Percentiles rank a stretch among this genome's conserved stretches.
Conservation (phyloP, 2,797 vertebrate species). For the Rhinella marina region DNA sequence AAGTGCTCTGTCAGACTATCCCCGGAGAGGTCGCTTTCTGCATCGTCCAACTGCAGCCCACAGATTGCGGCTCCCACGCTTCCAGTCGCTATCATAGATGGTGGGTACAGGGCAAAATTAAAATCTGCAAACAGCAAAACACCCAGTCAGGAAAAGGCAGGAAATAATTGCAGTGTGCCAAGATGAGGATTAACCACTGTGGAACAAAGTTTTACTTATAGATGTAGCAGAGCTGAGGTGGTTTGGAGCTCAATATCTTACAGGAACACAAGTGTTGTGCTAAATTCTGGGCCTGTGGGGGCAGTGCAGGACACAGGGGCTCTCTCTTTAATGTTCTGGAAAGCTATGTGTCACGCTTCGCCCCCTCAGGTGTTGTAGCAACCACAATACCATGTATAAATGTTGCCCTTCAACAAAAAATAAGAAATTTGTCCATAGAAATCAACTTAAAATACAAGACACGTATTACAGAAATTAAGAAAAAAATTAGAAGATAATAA, state of each 20-base stretch:
- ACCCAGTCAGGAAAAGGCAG: slow-evolving; percentile 7
- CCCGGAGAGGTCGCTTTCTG: slow-evolving; percentile 78
- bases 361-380: no score
- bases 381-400: no score
- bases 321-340: no score
- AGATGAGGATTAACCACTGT: slow-evolving; percentile 25
- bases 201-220: background rate
- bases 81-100: slow-evolving; percentile 96
- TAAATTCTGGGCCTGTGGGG: no score
- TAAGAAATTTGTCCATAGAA: no score
- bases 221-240: background rate
- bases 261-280: background rate
- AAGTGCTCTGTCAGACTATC: slow-evolving; percentile 88
- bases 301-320: no score
- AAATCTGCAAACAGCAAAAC: slow-evolving; percentile 81
- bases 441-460: no score
- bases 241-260: background rate
- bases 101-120: slow-evolving; percentile 94
- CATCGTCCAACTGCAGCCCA: slow-evolving; percentile 88
- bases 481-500: no score
- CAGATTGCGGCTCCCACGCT: slow-evolving; percentile 94
- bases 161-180: slow-evolving; percentile 11
- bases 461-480: no score
- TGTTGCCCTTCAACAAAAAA: no score
- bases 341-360: no score